Percentiles rank a stretch among this genome's conserved stretches.
phyloP scores from a whole-genome alignment of 30 jellyfish, hydroid and myxozoan species.

The Aurelia sp. region DNA sequence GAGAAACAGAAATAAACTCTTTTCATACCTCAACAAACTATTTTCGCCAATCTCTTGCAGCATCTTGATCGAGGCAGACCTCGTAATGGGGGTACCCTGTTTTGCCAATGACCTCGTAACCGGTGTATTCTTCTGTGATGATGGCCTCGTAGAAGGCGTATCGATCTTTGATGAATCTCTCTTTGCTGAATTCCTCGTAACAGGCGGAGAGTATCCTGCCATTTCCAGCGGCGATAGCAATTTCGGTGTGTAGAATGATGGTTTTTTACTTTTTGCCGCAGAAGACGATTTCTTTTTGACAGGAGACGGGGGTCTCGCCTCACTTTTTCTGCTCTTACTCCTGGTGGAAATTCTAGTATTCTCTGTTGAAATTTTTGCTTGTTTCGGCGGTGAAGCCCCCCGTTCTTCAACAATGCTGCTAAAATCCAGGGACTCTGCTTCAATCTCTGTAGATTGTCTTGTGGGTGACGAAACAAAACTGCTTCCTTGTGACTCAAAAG shows the following conservation, averaged over 20 bases:
- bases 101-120: constrained; percentile 47
- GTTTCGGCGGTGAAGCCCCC: constrained; percentile 63
- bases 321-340: not conserved
- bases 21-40: constrained; percentile 31
- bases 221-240: not conserved
- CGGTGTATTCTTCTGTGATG: not conserved
- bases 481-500: constrained; percentile 59
- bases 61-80: not conserved
- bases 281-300: too few relatives aligned
- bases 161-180: too few relatives aligned
- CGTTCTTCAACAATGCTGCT: constrained; percentile 8
- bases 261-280: too few relatives aligned
- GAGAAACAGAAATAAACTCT: too few relatives aligned
- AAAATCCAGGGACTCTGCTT: constrained; percentile 7
- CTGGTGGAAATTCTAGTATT: not conserved
- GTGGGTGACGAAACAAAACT: constrained; percentile 24
- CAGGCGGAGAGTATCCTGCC: too few relatives aligned
- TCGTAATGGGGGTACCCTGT: constrained; percentile 21
- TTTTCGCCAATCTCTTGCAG: constrained; percentile 55
- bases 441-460: not conserved
- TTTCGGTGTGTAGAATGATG: too few relatives aligned
- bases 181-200: too few relatives aligned
- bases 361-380: constrained; percentile 40
- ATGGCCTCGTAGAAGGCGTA: too few relatives aligned
- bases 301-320: too few relatives aligned